Base-by-base conservation (phyloP, 2,888 invertebrate species). In the Stenoptilia bipunctidactyla region DNA sequence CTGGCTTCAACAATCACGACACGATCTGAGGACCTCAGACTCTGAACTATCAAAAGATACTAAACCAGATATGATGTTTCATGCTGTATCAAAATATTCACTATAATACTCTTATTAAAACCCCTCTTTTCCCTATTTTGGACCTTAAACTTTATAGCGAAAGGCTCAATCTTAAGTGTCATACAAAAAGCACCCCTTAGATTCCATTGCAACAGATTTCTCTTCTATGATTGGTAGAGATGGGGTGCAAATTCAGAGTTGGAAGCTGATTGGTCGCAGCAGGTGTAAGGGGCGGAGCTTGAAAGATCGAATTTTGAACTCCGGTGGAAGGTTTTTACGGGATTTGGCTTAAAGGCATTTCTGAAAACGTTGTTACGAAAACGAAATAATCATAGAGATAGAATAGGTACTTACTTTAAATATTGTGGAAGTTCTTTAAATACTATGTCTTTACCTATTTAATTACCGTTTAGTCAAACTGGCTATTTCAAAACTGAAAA, bases 41-140 rank as follows among this genome's bases (percentile, higher is more conserved):
- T 20, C 20, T 20, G 20, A 8, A 20, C 20, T 20, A 20, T 20
- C 3, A 20, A 20, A 20, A 5, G 20, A 20, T 55, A 80, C 80
- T 80, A 73, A 72, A 79, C 75, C 66, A 70, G 67, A 53, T 52
- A 70, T 61, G 53, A 67, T 61, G 67, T 56, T 63, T 55, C 59
- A 55, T 49, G 45, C 53, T 50, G 50, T 48, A 51, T 55, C 58
- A 45, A 55, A 61, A 66, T 61, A 61, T 62, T 51, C 58, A 51
- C 56, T 58, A 45, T 55, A 61, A 66, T 61, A 60, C 61, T 51
- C 58, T 72, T 75, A 75, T 80, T 76, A 76, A 70, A 53, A 50
- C 50, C 37, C 1, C 1, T 8, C 13, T 20, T 4, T 37, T 42
- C 27, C 1, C 34, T 8, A 70, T 51, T 52, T 34, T 41, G 12